A percentile compares a stretch with the other conserved stretches of the same genome.
Evolutionary conservation across 2,797 vertebrate species (phyloP).

Genomic region (Acrossocheilus wenchowensis): DNA sequence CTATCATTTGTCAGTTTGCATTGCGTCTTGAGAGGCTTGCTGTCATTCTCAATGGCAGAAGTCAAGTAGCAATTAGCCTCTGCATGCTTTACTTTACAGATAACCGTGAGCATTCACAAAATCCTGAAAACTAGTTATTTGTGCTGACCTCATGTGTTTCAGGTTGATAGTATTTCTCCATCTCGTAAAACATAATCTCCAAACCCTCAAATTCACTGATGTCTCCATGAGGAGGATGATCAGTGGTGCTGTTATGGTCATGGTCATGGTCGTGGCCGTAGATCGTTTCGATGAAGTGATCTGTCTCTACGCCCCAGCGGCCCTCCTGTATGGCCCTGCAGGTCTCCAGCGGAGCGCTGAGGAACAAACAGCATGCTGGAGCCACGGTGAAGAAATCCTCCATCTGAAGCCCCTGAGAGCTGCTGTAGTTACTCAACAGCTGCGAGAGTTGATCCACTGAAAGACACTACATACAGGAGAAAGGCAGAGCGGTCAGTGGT

Average conservation of each 20-base stretch:
- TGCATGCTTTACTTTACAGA: neutral
- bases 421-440: slow-evolving; percentile 65
- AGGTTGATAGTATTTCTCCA: slow-evolving; percentile 69
- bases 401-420: slow-evolving; percentile 45
- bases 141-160: slow-evolving; percentile 29
- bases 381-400: slow-evolving; percentile 70
- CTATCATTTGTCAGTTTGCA: neutral
- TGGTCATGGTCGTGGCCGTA: slow-evolving; percentile 39
- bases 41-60: neutral
- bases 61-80: neutral
- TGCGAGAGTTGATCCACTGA: slow-evolving; percentile 64
- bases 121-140: neutral
- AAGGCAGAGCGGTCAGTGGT: neutral
- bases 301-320: slow-evolving; percentile 69
- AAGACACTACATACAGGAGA: slow-evolving; percentile 23
- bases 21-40: neutral
- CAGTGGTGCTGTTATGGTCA: neutral
- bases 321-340: slow-evolving; percentile 64
- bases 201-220: slow-evolving; percentile 53
- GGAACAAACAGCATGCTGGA: slow-evolving; percentile 71
- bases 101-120: neutral
- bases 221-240: neutral
- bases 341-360: slow-evolving; percentile 66
- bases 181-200: slow-evolving; percentile 63
- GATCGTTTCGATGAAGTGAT: slow-evolving; percentile 67